Evolutionary conservation across 1,140 invertebrate genomes (phyloP).

Genomic region (Lysiphlebus fabarum): DNA sequence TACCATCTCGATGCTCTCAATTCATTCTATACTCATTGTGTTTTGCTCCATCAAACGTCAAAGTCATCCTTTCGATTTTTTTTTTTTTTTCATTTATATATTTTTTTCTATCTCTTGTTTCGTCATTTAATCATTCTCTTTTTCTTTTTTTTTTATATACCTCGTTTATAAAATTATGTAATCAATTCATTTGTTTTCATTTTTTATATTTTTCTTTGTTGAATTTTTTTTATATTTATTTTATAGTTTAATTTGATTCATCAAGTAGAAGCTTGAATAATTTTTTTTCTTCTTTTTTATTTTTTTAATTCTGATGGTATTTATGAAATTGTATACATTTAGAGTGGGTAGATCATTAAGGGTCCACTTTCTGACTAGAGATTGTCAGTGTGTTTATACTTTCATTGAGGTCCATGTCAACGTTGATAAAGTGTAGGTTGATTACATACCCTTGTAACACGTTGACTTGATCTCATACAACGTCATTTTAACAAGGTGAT

Average conservation of each 20-base stretch:
- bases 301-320: neutral
- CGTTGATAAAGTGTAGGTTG: constrained; percentile 23
- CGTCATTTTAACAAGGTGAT: constrained; percentile 26
- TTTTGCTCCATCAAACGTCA: neutral
- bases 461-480: constrained; percentile 25
- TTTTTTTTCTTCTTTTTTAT: neutral
- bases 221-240: neutral
- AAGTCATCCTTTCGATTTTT: neutral
- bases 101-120: neutral
- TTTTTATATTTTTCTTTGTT: no score
- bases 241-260: neutral
- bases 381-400: constrained; percentile 21
- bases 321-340: constrained; percentile 20
- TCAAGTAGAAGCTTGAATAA: neutral
- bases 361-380: constrained; percentile 19
- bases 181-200: no score
- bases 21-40: constrained; percentile 7
- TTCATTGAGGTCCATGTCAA: constrained; percentile 26
- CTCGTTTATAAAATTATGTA: no score
- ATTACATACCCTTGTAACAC: constrained; percentile 30
- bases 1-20: constrained; percentile 6
- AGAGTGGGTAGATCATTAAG: constrained; percentile 32
- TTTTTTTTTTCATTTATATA: neutral
- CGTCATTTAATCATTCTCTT: neutral
- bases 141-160: neutral